Base-by-base conservation (phyloP, 2,888 invertebrate genomes). In the Mythimna lalbum region DNA sequence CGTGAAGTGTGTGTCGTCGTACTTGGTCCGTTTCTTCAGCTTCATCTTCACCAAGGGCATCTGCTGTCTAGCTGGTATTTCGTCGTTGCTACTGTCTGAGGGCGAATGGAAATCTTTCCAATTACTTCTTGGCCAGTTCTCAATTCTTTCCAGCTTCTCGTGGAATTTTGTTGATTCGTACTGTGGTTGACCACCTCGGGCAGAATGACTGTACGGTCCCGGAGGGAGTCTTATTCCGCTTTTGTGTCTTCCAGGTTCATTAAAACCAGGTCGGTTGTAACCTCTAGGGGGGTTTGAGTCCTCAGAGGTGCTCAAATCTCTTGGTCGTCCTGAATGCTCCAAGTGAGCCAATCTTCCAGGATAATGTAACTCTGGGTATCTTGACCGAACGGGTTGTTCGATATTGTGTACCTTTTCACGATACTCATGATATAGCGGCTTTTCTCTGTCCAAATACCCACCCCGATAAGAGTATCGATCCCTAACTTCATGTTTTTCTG, bases 1-100 rank as follows among this genome's bases (percentile, higher is more conserved):
- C 10, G 82, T 89, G 52, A 94, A 95, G 80, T 92, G 93, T 2
- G 88, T 82, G 62, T 94, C 94, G 62, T 93, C 91, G 33, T 88
- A 91, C 17, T 76, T 82, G 2, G 81, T 49, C 2, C 82, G 82
- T 60, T 85, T 87, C 61, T 90, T 91, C 19, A 85, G 75, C 4
- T 86, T 81, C 47, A 85, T 75, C 4, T 86, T 81, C 47, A 78
- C 82, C n/a, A 94, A 49, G 0, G 94, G 89, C 64, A 87, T 72
- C 69, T 93, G 93, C 19, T 92, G 88, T 64, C 95, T 88, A 9
- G 92, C 80, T 0, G 86, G 81, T 21, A 92, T 82, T n/a, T 81
- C 57, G 47, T 85, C 82, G 57, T 85, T 83, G 61, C 86, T 85
- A 4, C 77, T 77, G 33, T 84, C 85, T 4, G 78, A 79, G 17